A percentile compares a stretch with the other conserved stretches of the same genome.
Evolutionary conservation across 2,888 invertebrate species (phyloP).

Genomic region (Agrotis puta): DNA sequence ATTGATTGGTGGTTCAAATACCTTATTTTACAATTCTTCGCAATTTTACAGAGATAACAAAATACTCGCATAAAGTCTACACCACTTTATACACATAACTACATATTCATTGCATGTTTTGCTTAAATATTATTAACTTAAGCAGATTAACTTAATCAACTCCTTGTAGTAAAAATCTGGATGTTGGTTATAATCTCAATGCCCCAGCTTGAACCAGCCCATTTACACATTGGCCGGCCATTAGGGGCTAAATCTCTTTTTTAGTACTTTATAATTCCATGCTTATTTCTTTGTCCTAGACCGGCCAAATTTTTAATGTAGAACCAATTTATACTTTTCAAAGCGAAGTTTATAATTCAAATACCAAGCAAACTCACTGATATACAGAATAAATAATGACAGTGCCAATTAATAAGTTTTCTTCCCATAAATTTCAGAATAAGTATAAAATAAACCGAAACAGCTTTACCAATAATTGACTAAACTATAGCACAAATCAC

Average conservation of each 20-base stretch:
- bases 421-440: background rate
- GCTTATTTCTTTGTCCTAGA: background rate
- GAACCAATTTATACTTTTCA: background rate
- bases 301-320: background rate
- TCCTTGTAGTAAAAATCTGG: slow-evolving; percentile 30
- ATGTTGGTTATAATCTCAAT: slow-evolving; percentile 41
- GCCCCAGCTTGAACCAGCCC: background rate
- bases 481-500: slow-evolving; percentile 54
- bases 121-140: slow-evolving; percentile 59
- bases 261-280: background rate
- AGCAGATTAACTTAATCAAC: slow-evolving; percentile 28
- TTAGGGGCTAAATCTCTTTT: background rate
- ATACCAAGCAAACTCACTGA: background rate
- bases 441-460: slow-evolving; percentile 14
- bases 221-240: slow-evolving; percentile 25
- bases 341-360: background rate
- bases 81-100: slow-evolving; percentile 62
- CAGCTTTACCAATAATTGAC: slow-evolving; percentile 20
- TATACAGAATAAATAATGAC: background rate
- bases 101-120: slow-evolving; percentile 47
- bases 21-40: background rate
- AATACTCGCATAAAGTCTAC: slow-evolving; percentile 47
- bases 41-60: slow-evolving; percentile 16
- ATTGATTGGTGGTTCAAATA: too few species aligned
- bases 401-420: background rate